Evolutionary conservation across 2,797 vertebrate genomes (phyloP).

Genomic region (Chrysocyon brachyurus): DNA sequence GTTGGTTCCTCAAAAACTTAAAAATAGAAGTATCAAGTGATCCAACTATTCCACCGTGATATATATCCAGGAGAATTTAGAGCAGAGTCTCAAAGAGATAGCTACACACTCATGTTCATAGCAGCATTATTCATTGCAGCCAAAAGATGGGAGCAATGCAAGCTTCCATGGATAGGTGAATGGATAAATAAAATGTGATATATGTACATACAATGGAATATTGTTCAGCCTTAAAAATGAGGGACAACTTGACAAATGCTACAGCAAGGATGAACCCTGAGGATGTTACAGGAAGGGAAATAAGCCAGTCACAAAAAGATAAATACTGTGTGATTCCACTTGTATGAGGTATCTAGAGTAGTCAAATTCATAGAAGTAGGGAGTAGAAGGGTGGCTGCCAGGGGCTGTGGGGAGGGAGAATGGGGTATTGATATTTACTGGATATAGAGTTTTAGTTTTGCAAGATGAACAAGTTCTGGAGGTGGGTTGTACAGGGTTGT

Average conservation of each 20-base stretch:
- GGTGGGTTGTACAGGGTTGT: background rate
- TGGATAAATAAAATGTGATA: background rate
- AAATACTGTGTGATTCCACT: background rate
- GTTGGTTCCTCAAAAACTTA: background rate
- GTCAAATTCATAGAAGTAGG: background rate
- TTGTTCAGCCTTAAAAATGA: background rate
- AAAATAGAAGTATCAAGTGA: constrained; percentile 5
- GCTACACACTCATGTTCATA: background rate
- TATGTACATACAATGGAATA: background rate
- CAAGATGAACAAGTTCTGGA: constrained; percentile 15
- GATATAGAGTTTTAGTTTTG: background rate
- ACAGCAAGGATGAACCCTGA: background rate
- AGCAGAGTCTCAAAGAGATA: background rate
- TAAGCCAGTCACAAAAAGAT: background rate
- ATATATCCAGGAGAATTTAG: background rate
- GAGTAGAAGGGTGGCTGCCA: background rate
- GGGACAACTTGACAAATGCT: background rate
- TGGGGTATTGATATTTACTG: background rate
- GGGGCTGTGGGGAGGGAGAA: background rate
- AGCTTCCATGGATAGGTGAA: background rate
- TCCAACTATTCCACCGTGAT: background rate
- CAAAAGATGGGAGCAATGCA: background rate
- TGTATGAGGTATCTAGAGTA: background rate
- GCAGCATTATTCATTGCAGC: background rate
- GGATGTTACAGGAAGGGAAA: background rate